phyloP scores from a whole-genome alignment of 2,797 vertebrate species.

The Rhinichthys osculus region DNA sequence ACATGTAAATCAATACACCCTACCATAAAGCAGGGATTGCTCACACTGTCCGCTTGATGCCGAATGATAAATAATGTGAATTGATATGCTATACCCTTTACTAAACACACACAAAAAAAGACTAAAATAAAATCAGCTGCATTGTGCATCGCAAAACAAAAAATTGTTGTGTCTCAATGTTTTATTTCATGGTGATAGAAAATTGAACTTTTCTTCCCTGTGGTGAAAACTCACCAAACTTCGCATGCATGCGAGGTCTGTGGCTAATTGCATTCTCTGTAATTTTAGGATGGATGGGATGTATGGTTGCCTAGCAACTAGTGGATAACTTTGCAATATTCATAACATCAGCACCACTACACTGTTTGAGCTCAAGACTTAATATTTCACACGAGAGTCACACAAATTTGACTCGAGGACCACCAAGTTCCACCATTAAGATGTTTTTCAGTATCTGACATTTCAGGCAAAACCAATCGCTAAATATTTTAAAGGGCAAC shows the following conservation, averaged over 20 bases:
- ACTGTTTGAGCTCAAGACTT: conserved; percentile 21
- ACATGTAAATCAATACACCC: conserved; percentile 8
- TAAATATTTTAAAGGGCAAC: background rate
- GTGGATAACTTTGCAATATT: conserved; percentile 35
- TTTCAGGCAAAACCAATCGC: background rate
- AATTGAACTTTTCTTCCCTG: background rate
- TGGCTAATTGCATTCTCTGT: conserved; percentile 38
- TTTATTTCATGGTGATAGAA: background rate
- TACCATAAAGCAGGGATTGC: background rate
- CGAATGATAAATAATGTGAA: background rate
- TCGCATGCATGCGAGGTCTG: conserved; percentile 20
- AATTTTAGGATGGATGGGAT: conserved; percentile 40
- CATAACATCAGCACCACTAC: conserved; percentile 30
- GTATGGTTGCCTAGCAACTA: conserved; percentile 51
- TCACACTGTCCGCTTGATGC: no score
- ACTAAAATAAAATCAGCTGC: background rate
- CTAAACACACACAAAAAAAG: background rate
- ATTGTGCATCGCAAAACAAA: background rate
- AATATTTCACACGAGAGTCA: background rate
- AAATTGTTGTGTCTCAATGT: background rate
- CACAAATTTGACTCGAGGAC: conserved; percentile 23
- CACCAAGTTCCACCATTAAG: conserved; percentile 7
- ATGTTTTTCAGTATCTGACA: conserved; percentile 20
- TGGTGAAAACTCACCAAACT: conserved; percentile 30
- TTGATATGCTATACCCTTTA: background rate